Evolutionary conservation across 2,888 invertebrate species (phyloP).

Genomic region (Eubasilissa splendida): DNA sequence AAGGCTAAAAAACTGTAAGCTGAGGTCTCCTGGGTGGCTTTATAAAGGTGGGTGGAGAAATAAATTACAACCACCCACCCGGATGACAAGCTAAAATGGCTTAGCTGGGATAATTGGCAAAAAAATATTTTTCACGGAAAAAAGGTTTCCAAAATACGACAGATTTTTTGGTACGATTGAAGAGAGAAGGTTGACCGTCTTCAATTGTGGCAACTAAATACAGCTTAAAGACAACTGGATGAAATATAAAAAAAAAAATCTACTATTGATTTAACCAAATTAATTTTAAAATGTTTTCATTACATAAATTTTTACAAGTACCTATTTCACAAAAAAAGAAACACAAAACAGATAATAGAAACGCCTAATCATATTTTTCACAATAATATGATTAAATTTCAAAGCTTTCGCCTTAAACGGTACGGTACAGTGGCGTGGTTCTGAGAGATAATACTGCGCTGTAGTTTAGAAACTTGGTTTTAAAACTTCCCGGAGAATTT

Average conservation of each 20-base stretch:
- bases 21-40: slow-evolving; percentile 9
- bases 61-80: slow-evolving; percentile 9
- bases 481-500: slow-evolving; percentile 6
- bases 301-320: no score
- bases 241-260: no score
- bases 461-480: slow-evolving; percentile 5
- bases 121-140: background rate
- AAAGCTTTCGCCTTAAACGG: no score
- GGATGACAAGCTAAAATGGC: slow-evolving; percentile 23
- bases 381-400: no score
- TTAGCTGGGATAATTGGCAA: slow-evolving; percentile 23
- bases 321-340: no score
- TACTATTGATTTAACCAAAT: no score
- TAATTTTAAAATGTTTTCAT: no score
- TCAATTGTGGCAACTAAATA: background rate
- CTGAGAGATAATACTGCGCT: no score
- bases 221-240: no score
- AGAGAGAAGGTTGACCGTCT: slow-evolving; percentile 5
- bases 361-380: no score
- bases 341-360: no score
- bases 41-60: slow-evolving; percentile 9
- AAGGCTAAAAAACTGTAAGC: background rate
- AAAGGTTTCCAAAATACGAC: slow-evolving; percentile 6
- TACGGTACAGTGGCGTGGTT: no score
- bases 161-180: background rate